Evolutionary conservation across 1,140 invertebrate species (phyloP), one percentile per base, ranked within the genome.

Genomic region (Leptestheria dahalacensis): DNA sequence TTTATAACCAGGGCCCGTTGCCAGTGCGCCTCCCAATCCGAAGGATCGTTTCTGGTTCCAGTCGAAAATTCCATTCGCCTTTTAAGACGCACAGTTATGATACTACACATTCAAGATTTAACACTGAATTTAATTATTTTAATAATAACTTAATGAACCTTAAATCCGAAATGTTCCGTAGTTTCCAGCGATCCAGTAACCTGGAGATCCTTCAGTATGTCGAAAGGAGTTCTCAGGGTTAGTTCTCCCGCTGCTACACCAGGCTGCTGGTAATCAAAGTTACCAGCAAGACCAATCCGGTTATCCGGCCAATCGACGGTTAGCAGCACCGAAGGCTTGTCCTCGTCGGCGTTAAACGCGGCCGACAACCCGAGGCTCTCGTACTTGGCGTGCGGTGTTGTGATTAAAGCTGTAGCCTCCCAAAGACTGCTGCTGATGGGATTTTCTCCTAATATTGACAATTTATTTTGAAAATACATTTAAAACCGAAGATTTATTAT

Each of bases 241-340:
- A 29, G 33, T 28, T 1, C 20, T 25, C n/a, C 58, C 23, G 2
- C 48, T 20, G 23, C 41, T 28, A 6, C 10, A n/a, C 23, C 49
- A 18, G 26, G 24, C 29, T 33, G 53, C n/a, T 52, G 6, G 20
- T 25, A 52, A 46, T 33, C 12, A 41, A 48, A 18, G 25, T 49
- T 15, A n/a, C 9, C 24, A 2, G 33, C 3, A 15, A 60, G 2
- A 6, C 48, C 25, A 4, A 60, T 29, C n/a, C 29, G 24, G 23
- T 60, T 60, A 1, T 33, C 58, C 18, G 58, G 58, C 58, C 58
- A 60, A n/a, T 50, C 48, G 15, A 60, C 18, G 28, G 49, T 48
- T 2, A 60, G 26, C n/a, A 51, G 25, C 2, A 50, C n/a, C n/a
- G 48, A 6, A n/a, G 58, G 58, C n/a, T 33, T 25, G 25, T 18